Conservation (phyloP, 2,888 invertebrate genomes). For the Drosophila koepferae region DNA sequence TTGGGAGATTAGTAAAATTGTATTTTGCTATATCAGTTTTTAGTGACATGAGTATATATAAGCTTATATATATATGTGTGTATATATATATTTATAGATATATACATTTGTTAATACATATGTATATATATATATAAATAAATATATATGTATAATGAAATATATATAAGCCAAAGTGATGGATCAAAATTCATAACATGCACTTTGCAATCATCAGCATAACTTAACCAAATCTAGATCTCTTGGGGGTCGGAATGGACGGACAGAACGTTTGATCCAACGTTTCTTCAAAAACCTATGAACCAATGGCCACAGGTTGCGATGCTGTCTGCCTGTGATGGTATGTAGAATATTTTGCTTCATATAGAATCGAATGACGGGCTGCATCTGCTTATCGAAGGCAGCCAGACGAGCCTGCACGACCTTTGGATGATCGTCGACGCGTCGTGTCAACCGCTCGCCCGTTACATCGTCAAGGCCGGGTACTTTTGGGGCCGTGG, state of each 20-base stretch:
- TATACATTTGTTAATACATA: neutral
- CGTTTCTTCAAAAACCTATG: conserved; percentile 24
- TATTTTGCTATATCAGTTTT: neutral
- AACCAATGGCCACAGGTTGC: conserved; percentile 43
- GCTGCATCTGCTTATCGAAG: conserved; percentile 22
- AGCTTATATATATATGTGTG: neutral
- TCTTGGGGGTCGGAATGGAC: neutral
- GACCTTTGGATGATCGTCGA: conserved; percentile 35
- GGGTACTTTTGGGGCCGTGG: conserved; percentile 19
- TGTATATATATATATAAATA: neutral
- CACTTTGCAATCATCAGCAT: neutral
- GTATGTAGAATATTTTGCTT: conserved; percentile 24
- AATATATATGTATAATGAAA: neutral
- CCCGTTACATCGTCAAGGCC: conserved; percentile 50
- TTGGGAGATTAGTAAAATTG: neutral
- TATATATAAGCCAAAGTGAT: neutral
- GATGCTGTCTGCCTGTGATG: conserved; percentile 27
- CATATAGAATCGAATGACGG: conserved; percentile 33
- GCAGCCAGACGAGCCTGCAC: conserved; percentile 22
- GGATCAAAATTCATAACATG: neutral
- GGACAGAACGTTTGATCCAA: neutral
- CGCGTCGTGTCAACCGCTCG: conserved; percentile 33
- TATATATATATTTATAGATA: neutral
- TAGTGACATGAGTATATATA: neutral
- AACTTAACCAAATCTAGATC: conserved; percentile 6